phyloP scores from a whole-genome alignment of 2,113 vertebrate genomes.

The Heterochromis multidens region DNA sequence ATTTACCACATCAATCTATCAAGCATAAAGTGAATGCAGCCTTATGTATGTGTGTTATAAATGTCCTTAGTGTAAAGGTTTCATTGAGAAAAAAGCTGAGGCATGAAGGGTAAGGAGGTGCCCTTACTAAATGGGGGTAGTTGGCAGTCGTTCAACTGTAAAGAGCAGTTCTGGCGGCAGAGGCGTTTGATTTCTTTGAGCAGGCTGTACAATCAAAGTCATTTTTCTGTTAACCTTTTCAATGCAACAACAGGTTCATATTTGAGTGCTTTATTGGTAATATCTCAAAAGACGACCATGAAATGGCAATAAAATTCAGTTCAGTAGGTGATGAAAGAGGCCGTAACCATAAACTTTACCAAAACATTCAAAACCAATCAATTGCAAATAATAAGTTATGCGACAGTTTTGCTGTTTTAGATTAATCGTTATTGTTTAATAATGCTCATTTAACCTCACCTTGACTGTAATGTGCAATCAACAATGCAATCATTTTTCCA shows the following conservation, averaged over 20 bases:
- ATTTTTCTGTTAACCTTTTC: neutral
- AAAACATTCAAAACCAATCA: neutral
- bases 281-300: neutral
- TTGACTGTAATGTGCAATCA: neutral
- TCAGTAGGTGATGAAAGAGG: accelerated
- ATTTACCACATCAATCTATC: conserved; percentile 43
- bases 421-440: neutral
- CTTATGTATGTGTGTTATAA: conserved; percentile 5
- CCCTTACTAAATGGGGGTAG: conserved; percentile 30
- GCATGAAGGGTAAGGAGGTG: conserved; percentile 23
- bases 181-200: neutral
- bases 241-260: neutral
- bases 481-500: neutral
- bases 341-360: neutral
- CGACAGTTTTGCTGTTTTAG: neutral
- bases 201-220: neutral
- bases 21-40: neutral
- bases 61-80: conserved; percentile 33
- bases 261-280: neutral
- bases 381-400: neutral
- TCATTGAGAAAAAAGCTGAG: conserved; percentile 68
- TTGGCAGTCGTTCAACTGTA: conserved; percentile 58
- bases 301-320: neutral
- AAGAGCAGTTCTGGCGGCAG: neutral
- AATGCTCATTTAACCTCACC: neutral